phyloP scores from a whole-genome alignment of 2,888 invertebrate species.

The Noctua janthina region DNA sequence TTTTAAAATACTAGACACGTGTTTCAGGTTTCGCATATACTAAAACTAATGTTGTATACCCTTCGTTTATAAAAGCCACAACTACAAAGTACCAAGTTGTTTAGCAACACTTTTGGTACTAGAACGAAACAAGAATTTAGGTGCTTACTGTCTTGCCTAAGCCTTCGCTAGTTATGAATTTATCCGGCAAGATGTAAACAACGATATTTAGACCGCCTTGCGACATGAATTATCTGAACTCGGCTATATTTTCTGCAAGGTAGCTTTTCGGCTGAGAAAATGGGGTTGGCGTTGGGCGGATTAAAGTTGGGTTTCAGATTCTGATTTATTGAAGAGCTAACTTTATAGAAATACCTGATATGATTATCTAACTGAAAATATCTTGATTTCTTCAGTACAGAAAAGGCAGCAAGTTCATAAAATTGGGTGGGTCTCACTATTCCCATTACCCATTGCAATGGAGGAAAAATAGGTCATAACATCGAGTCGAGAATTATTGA shows the following conservation, averaged over 20 bases:
- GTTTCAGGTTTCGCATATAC: too few relatives aligned
- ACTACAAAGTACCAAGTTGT: slow-evolving; percentile 13
- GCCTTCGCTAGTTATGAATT: slow-evolving; percentile 42
- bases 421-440: neutral
- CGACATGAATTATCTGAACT: slow-evolving; percentile 48
- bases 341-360: neutral
- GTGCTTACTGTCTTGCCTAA: slow-evolving; percentile 18
- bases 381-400: neutral
- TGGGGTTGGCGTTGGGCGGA: slow-evolving; percentile 34
- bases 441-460: too few relatives aligned
- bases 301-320: slow-evolving; percentile 38
- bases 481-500: too few relatives aligned
- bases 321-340: slow-evolving; percentile 25
- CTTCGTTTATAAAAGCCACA: slow-evolving; percentile 11
- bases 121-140: slow-evolving; percentile 27
- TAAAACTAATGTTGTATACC: neutral
- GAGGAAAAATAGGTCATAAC: too few relatives aligned
- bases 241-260: slow-evolving; percentile 40
- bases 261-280: slow-evolving; percentile 41
- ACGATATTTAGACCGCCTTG: slow-evolving; percentile 40
- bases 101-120: slow-evolving; percentile 21
- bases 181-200: slow-evolving; percentile 43
- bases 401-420: neutral
- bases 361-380: neutral
- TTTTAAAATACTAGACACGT: too few relatives aligned